A percentile compares a stretch with the other conserved stretches of the same genome.
Evolutionary conservation across 2,113 vertebrate genomes (phyloP).

Genomic region (Porphyrio hochstetteri): DNA sequence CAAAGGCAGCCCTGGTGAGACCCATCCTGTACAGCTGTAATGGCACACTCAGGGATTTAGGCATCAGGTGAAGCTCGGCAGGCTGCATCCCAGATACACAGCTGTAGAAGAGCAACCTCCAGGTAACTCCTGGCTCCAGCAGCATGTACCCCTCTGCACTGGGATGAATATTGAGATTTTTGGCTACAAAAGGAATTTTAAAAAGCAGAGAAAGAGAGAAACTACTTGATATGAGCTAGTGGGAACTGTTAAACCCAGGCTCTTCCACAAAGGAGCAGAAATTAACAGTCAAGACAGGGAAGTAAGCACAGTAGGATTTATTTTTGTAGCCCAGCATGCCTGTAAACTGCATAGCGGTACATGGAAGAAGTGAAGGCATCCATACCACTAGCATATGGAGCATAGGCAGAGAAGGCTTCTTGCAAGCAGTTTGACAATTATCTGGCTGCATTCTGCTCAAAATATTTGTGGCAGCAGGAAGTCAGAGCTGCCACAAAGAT

Average conservation of each 20-base stretch:
- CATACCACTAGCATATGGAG: background rate
- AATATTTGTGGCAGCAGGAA: conserved; percentile 66
- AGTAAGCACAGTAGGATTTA: conserved; percentile 8
- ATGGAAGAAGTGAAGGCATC: background rate
- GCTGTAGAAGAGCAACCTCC: background rate
- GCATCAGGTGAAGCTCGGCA: background rate
- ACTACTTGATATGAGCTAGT: background rate
- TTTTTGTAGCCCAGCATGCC: conserved; percentile 4
- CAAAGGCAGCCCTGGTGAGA: background rate
- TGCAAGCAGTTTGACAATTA: background rate
- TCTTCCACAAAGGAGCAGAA: background rate
- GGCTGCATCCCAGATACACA: background rate
- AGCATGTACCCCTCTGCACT: background rate
- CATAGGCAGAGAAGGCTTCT: background rate
- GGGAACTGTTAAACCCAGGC: background rate
- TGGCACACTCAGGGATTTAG: fast-evolving
- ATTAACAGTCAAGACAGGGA: conserved; percentile 11
- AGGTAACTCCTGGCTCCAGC: background rate
- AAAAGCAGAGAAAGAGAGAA: background rate
- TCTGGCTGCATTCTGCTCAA: background rate
- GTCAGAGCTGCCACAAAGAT: conserved; percentile 67
- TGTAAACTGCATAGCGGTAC: background rate
- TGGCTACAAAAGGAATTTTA: background rate
- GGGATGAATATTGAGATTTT: background rate
- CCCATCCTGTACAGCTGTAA: fast-evolving